These are phyloP conservation scores for Cosmopolites sordidus DNA, from an alignment of 2,888 invertebrate genomes.

Conservation along the genomic window DNA sequence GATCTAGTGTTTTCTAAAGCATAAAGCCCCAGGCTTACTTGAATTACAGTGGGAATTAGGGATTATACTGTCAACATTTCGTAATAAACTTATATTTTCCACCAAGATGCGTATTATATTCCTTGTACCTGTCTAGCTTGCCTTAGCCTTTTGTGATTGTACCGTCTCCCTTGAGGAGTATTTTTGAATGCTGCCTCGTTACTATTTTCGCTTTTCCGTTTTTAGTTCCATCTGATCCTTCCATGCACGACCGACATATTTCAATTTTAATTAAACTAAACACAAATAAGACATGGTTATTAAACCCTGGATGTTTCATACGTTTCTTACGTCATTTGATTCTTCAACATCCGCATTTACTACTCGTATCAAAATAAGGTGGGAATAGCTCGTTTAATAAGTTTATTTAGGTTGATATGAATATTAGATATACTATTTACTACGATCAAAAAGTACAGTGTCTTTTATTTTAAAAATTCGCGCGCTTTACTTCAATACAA, in stretches of 20 bases:
- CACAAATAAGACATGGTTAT: not conserved
- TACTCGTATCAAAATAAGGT: no score
- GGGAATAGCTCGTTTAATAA: no score
- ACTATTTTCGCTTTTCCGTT: not conserved
- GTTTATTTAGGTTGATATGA: no score
- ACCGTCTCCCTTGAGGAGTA: conserved; percentile 4
- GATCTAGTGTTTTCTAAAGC: conserved; percentile 41
- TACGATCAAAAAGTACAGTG: no score
- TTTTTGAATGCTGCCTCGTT: not conserved
- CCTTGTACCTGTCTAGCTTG: conserved; percentile 4
- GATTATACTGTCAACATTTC: conserved; percentile 32
- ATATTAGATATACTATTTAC: no score
- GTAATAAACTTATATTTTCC: conserved; percentile 17
- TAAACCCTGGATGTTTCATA: no score
- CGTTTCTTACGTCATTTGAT: no score
- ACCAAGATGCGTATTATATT: conserved; percentile 7
- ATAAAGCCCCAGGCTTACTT: conserved; percentile 37
- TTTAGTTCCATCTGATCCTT: not conserved
- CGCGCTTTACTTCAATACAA: no score
- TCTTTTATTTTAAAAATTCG: no score
- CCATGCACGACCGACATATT: not conserved
- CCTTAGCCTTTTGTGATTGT: conserved; percentile 5
- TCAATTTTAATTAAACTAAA: conserved; percentile 1
- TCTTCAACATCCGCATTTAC: no score
- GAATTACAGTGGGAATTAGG: conserved; percentile 46